phyloP scores from a whole-genome alignment of 1,140 invertebrate genomes.

The Archivesica marissinica region DNA sequence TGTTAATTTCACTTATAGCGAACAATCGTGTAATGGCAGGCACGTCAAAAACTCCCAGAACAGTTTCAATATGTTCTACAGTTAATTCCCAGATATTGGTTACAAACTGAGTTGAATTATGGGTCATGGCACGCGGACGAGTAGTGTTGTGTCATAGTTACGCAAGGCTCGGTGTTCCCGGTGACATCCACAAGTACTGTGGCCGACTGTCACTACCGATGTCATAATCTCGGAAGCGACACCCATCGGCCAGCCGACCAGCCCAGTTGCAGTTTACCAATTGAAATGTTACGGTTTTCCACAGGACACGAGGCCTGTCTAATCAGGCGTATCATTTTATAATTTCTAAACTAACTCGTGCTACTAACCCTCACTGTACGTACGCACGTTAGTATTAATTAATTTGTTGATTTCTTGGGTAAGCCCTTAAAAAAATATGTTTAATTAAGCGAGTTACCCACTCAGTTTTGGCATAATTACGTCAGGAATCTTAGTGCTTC shows the following conservation, averaged over 20 bases:
- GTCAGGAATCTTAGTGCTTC: too few species aligned
- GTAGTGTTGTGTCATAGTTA: constrained; percentile 18
- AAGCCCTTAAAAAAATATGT: too few species aligned
- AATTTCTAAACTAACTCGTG: too few species aligned
- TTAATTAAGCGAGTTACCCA: too few species aligned
- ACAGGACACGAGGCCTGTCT: background rate
- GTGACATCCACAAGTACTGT: background rate
- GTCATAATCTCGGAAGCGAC: constrained; percentile 1
- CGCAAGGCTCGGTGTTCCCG: background rate
- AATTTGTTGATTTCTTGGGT: too few species aligned
- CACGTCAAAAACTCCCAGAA: constrained; percentile 16
- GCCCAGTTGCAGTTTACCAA: background rate
- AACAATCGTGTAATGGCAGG: background rate
- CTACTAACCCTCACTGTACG: too few species aligned
- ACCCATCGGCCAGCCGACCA: background rate
- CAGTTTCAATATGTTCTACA: constrained; percentile 18
- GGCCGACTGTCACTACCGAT: constrained; percentile 11
- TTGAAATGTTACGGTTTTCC: background rate
- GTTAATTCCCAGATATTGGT: constrained; percentile 26
- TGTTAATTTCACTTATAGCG: background rate
- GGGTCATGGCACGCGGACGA: background rate
- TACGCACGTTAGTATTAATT: too few species aligned
- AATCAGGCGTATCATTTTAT: too few species aligned
- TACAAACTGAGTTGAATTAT: constrained; percentile 3
- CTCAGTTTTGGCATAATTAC: too few species aligned